A percentile compares a stretch with the other conserved stretches of the same genome.
These are phyloP conservation scores for Cettia cetti DNA, from an alignment of 2,113 vertebrate genomes.

Conservation along the genomic window DNA sequence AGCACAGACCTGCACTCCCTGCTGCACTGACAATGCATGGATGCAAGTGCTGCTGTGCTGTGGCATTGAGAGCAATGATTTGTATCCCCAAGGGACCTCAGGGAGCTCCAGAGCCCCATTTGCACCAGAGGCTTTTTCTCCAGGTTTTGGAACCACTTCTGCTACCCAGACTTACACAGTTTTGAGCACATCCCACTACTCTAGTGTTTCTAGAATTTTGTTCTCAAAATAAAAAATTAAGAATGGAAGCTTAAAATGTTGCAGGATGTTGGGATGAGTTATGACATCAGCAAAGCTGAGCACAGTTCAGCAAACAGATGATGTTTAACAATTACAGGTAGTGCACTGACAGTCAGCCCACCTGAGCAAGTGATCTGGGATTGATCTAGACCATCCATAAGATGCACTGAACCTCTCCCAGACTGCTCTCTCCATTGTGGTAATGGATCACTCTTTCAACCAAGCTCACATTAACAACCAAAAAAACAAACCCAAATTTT, in stretches of 20 bases:
- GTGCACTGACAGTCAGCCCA: not conserved
- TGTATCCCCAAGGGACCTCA: not conserved
- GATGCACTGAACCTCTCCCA: not conserved
- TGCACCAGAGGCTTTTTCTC: not conserved
- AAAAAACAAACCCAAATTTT: not conserved
- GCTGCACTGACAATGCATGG: not conserved
- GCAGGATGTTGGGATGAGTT: not conserved
- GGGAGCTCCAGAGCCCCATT: not conserved
- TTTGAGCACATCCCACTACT: not conserved
- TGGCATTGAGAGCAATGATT: accelerated
- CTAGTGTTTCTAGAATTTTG: not conserved
- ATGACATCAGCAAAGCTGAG: not conserved
- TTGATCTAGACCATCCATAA: not conserved
- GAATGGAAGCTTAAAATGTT: not conserved
- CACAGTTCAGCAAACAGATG: not conserved
- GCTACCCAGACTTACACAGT: not conserved
- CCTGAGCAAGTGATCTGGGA: not conserved
- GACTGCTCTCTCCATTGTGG: not conserved
- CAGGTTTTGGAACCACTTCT: not conserved
- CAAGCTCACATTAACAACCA: not conserved
- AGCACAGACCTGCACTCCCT: not conserved
- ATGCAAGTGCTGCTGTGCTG: not conserved
- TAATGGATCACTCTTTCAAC: not conserved
- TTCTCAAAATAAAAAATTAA: not conserved
- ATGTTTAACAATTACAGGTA: not conserved